Evolutionary conservation across 1,140 invertebrate species (phyloP), one percentile per base, ranked within the genome.

Genomic region (Scylla paramamosain): DNA sequence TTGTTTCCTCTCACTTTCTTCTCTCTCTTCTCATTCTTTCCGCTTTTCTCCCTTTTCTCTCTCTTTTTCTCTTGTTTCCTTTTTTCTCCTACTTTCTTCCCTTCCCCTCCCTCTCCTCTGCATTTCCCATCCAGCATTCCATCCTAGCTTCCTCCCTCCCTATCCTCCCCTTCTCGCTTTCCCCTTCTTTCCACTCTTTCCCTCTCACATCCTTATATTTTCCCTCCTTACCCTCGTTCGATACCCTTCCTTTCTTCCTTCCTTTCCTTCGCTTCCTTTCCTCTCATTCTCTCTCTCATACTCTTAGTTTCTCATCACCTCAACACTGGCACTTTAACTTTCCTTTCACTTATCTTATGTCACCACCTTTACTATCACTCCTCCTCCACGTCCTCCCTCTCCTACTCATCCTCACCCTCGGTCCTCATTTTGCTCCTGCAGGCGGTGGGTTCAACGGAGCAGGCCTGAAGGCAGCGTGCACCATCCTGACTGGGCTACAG

Each of bases 401-500:
- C 20, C 67, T 77, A 0, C 67, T n/a, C n/a, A 6, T 77, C 67
- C 20, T 77, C 67, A 6, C 8, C n/a, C 67, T 77, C n/a, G 12
- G 20, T 77, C 6, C n/a, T 84, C 39, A 25, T 52, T 39, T 14
- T 59, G 45, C 67, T 4, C 31, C 67, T 20, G 45, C 31, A 86
- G 91, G 28, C n/a, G 32, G 48, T 25, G 91, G 46, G 14, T 92
- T 87, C 52, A 29, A 32, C 25, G 94, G 87, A 20, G 82, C 94
- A 2, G 3, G 48, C 32, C 16, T 95, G 3, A 95, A 95, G 48
- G 46, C 94, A 4, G 94, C 94, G 1, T 52, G 29, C 77, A 46
- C 48, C 32, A 46, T 95, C 82, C 90, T 95, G 46, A 95, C 94
- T 0, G 94, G 94, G 2, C 46, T 95, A 3, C 91, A 92, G 52